phyloP scores from a whole-genome alignment of 2,113 vertebrate genomes.

The Acrocephalus arundinaceus region DNA sequence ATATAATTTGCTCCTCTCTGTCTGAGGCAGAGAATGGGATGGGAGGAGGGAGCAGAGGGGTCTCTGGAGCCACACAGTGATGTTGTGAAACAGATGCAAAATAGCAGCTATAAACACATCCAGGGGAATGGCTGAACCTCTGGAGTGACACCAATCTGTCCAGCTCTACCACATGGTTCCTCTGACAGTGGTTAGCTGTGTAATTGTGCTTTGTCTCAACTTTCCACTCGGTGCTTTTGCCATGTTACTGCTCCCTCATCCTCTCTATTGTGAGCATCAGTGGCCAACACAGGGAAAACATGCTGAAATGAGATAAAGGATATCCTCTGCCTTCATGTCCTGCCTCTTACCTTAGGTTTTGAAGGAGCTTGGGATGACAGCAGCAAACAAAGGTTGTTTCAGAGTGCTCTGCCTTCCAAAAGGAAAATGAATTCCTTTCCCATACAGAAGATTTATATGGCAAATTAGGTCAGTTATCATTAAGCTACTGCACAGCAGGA shows the following conservation, averaged over 20 bases:
- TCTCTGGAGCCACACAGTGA: neutral
- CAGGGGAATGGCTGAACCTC: neutral
- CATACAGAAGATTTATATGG: neutral
- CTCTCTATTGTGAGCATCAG: neutral
- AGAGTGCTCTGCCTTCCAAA: neutral
- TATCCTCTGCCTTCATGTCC: neutral
- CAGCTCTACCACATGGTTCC: neutral
- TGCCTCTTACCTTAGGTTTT: neutral
- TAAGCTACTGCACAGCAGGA: conserved; percentile 42
- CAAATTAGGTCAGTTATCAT: conserved; percentile 47
- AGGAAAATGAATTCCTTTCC: neutral
- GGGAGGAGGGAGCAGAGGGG: neutral
- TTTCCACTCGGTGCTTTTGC: neutral
- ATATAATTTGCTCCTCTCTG: neutral
- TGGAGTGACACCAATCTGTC: neutral
- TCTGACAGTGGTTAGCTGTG: neutral
- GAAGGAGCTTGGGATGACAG: neutral
- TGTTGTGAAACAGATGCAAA: neutral
- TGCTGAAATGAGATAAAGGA: neutral
- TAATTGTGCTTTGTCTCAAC: neutral
- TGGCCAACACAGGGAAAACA: neutral
- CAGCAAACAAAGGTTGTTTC: neutral
- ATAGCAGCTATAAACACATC: neutral
- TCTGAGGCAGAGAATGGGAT: neutral
- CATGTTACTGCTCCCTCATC: neutral